phyloP scores from a whole-genome alignment of 2,113 vertebrate genomes.

The Oreochromis spilurus region DNA sequence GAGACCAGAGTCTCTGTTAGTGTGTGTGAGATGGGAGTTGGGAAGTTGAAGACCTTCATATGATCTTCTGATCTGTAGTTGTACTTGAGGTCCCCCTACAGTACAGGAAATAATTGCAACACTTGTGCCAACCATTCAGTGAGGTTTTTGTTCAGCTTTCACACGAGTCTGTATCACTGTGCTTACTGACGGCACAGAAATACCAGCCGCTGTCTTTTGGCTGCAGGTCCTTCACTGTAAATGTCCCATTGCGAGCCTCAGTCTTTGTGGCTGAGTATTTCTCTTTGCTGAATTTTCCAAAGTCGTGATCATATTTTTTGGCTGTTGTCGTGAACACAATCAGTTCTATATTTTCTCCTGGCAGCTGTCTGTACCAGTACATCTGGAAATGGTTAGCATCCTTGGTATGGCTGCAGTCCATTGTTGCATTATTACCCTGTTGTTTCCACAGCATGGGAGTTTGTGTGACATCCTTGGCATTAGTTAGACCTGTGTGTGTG shows the following conservation, averaged over 20 bases:
- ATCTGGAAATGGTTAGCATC: accelerated
- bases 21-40: too few relatives aligned
- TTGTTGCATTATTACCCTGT: background rate
- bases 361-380: background rate
- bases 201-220: constrained; percentile 5
- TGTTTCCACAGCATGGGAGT: background rate
- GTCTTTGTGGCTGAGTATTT: constrained; percentile 12
- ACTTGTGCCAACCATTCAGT: too few relatives aligned
- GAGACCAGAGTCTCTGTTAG: too few relatives aligned
- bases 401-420: background rate
- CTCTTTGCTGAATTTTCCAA: background rate
- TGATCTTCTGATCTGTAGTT: too few relatives aligned
- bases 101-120: too few relatives aligned
- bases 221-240: constrained; percentile 14
- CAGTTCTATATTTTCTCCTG: constrained; percentile 1
- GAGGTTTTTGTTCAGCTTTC: too few relatives aligned
- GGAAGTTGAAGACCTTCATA: accelerated
- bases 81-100: too few relatives aligned
- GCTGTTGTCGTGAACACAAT: background rate
- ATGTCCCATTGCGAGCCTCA: background rate
- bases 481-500: background rate
- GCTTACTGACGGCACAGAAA: constrained; percentile 13
- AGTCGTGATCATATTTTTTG: background rate
- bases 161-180: background rate
- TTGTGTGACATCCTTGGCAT: background rate